Conservation (phyloP, 2,888 invertebrate species). For the Mythimna loreyi region DNA sequence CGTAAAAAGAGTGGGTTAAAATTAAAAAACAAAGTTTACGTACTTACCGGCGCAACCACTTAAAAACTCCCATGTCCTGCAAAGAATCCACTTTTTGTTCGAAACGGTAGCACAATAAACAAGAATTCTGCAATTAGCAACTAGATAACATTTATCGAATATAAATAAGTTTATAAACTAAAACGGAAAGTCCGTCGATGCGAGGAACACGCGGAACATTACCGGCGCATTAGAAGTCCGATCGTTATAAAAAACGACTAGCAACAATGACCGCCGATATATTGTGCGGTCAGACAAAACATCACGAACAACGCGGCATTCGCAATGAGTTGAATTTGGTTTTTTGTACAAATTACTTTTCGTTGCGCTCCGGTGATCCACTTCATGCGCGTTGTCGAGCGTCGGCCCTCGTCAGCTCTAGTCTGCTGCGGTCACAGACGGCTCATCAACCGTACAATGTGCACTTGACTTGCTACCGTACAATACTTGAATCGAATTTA, state of each 20-base stretch:
- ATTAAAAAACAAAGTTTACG: constrained; percentile 30
- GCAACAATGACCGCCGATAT: constrained; percentile 89
- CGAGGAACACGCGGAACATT: constrained; percentile 82
- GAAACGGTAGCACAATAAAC: constrained; percentile 59
- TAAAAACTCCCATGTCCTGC: constrained; percentile 88
- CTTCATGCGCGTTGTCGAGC: constrained; percentile 80
- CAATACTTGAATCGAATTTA: constrained; percentile 51
- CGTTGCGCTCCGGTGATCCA: constrained; percentile 89
- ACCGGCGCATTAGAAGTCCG: constrained; percentile 84
- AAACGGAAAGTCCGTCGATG: constrained; percentile 76
- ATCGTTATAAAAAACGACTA: constrained; percentile 85
- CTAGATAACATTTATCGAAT: constrained; percentile 58
- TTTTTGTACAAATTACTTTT: constrained; percentile 90
- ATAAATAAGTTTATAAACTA: constrained; percentile 71
- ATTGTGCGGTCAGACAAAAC: constrained; percentile 90
- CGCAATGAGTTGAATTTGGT: constrained; percentile 89
- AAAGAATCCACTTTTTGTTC: constrained; percentile 80
- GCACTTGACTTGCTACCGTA: constrained; percentile 61
- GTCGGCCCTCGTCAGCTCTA: constrained; percentile 76
- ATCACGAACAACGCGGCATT: constrained; percentile 88
- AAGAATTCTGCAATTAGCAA: constrained; percentile 60
- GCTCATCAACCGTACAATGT: constrained; percentile 70
- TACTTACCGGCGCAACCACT: constrained; percentile 89
- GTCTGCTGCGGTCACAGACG: constrained; percentile 71
- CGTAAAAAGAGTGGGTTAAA: neutral